Base-by-base conservation (phyloP, 1,140 invertebrate species). In the Temnothorax longispinosus region DNA sequence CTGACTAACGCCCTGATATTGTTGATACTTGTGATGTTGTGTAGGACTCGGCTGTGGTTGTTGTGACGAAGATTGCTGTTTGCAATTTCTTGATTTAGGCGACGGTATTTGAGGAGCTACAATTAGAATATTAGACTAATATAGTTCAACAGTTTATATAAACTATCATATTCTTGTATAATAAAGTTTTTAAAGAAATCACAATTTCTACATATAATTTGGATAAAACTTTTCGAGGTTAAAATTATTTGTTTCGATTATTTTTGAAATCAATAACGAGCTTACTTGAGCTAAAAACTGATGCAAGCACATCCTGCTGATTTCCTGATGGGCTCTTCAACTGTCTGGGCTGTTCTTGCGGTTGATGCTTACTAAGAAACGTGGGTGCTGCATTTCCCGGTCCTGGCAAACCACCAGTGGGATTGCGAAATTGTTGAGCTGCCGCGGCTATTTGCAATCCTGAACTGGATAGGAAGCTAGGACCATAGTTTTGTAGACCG, bases 401-500 rank as follows among this genome's bases (percentile, higher is more conserved):
- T 13, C 95, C 96, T 1, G 95, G 96, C 78, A 95, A 91, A 88
- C 95, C 93, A 78, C 95, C 95, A 13, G 95, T 94, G 52, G 95
- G 94, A 90, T 96, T 94, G 44, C 96, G 95, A 91, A 95, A 96
- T 87, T 96, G 95, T 80, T 96, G 96, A 72, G 94, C 95, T 35
- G 95, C 93, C 27, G 96, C 95, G 64, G 95, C 95, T 69, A 95
- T 96, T 86, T 95, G 95, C 35, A 96, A 82, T 44, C 96, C 96
- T 1, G 96, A 96, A 54, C 95, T 95, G 15, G 96, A 96, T 78
- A 96, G 93, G 80, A 96, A 96, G 91, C 96, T 96, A 47, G 96
- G 96, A 67, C 96, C 96, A 90, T 96, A 97, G 56, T 96, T 96
- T 89, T 97, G 96, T 50, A 96, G 90, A 74, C 96, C 96, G 88